phyloP scores from a whole-genome alignment of 2,113 vertebrate genomes.

The Mobula birostris region DNA sequence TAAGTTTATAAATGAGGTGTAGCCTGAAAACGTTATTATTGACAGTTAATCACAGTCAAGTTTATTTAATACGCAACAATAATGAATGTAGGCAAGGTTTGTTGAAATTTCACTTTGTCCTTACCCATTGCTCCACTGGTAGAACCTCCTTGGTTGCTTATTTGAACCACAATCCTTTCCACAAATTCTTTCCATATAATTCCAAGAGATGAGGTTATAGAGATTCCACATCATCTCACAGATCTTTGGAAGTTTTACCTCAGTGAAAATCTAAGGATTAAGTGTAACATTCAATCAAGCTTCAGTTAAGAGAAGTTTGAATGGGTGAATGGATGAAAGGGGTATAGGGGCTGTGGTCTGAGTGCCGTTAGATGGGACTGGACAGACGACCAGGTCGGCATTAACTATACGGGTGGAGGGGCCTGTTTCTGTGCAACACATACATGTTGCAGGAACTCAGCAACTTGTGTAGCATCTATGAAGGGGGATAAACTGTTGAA shows the following conservation, averaged over 20 bases:
- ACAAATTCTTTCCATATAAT: background rate
- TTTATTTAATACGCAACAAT: background rate
- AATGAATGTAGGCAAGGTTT: background rate
- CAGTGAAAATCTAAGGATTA: background rate
- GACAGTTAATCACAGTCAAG: background rate
- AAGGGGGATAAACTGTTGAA: no score
- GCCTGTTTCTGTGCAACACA: no score
- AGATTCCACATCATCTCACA: background rate
- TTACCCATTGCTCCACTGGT: background rate
- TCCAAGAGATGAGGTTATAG: background rate
- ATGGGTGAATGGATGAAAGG: no score
- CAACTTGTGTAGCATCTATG: no score
- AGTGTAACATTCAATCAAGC: no score
- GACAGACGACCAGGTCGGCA: no score
- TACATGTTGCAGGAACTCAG: no score
- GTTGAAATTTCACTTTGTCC: background rate
- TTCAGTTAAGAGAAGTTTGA: no score
- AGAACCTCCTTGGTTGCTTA: background rate
- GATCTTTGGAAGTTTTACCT: background rate
- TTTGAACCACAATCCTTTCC: background rate
- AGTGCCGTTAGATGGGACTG: no score
- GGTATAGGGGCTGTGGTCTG: no score
- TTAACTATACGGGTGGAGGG: no score
- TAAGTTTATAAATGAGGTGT: background rate
- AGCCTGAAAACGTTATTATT: background rate